A percentile compares a stretch with the other conserved stretches of the same genome.
phyloP scores from a whole-genome alignment of 2,113 vertebrate genomes.

The Meles meles region DNA sequence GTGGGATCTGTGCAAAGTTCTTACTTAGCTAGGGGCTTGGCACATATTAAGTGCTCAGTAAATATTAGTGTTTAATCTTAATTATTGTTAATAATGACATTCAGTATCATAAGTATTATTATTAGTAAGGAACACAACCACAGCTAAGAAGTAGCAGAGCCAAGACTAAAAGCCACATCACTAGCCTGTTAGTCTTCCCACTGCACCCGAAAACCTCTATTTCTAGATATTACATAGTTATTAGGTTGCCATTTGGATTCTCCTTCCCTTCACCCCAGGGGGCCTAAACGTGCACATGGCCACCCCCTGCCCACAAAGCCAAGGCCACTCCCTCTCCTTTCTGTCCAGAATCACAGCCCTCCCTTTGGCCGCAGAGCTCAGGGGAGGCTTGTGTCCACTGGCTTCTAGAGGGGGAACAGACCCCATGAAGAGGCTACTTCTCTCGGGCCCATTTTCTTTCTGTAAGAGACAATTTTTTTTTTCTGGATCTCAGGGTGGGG shows the following conservation, averaged over 20 bases:
- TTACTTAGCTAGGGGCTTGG: neutral
- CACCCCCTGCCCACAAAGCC: neutral
- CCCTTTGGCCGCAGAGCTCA: neutral
- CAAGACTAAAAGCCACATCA: neutral
- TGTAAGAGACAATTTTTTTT: constrained; percentile 82
- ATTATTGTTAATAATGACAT: constrained; percentile 6
- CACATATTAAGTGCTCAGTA: neutral
- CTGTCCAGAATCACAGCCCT: neutral
- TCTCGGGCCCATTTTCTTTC: constrained; percentile 72
- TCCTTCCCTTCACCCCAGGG: neutral
- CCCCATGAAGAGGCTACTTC: neutral
- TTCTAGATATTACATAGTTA: neutral
- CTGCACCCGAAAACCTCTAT: neutral
- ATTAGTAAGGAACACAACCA: neutral
- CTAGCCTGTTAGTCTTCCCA: neutral
- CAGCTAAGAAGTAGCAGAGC: neutral
- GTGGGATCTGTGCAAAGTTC: neutral
- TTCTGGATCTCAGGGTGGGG: constrained; percentile 76
- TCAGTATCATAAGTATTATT: neutral
- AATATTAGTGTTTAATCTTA: neutral
- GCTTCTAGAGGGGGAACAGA: neutral
- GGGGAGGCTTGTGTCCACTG: neutral
- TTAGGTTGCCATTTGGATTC: neutral
- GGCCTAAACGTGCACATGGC: neutral
- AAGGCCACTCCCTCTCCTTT: neutral